Conservation (phyloP, 2,888 invertebrate species). For the Polydrusus cervinus region DNA sequence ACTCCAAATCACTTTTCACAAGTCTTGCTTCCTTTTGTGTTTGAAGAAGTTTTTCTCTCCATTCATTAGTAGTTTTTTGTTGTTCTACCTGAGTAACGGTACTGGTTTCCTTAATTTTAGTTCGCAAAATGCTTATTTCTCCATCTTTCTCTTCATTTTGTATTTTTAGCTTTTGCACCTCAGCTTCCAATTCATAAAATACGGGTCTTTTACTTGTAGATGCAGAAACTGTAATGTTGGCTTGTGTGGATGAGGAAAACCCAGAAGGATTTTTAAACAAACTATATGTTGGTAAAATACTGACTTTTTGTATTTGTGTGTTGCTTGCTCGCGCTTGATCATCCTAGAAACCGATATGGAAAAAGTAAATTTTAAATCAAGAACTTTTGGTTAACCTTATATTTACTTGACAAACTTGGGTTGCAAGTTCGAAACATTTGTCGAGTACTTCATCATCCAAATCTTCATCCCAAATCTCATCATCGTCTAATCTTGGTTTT, state of each 20-base stretch:
- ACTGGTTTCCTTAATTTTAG: constrained; percentile 73
- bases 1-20: constrained; percentile 74
- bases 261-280: constrained; percentile 59
- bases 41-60: constrained; percentile 71
- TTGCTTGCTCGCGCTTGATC: constrained; percentile 17
- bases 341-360: too few species aligned
- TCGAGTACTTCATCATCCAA: constrained; percentile 65
- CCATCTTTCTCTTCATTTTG: constrained; percentile 76
- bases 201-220: constrained; percentile 37
- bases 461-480: constrained; percentile 65
- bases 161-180: constrained; percentile 65
- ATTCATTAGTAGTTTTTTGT: constrained; percentile 72
- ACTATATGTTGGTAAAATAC: constrained; percentile 61
- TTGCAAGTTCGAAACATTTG: constrained; percentile 64
- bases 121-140: constrained; percentile 75
- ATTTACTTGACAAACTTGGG: constrained; percentile 59
- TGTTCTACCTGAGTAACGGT: constrained; percentile 70
- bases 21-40: constrained; percentile 71
- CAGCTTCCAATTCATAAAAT: constrained; percentile 55
- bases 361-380: constrained; percentile 30
- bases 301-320: constrained; percentile 52
- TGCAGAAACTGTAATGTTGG: constrained; percentile 40
- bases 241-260: constrained; percentile 56
- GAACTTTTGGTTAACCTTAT: constrained; percentile 7
- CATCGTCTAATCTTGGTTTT: constrained; percentile 61